Percentiles rank a stretch among this genome's conserved stretches.
Conservation (phyloP, 2,888 invertebrate species). For the Chrysolina haemoptera region DNA sequence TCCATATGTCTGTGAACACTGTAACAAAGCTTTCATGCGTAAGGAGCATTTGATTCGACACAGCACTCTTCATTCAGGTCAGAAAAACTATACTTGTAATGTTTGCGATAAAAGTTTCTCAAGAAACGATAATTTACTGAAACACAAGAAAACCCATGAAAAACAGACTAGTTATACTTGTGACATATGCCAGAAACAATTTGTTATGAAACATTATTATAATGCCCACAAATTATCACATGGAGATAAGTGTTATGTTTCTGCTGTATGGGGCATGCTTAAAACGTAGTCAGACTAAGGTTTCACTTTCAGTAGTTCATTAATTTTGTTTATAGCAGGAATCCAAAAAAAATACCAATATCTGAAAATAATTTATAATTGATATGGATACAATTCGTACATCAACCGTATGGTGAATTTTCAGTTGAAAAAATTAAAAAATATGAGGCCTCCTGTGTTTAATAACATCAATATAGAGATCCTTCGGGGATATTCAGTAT, state of each 20-base stretch:
- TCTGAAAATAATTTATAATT: neutral
- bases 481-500: no score
- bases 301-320: neutral
- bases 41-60: slow-evolving; percentile 81
- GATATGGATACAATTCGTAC: neutral
- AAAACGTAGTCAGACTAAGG: slow-evolving; percentile 51
- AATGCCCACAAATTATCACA: slow-evolving; percentile 76
- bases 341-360: neutral
- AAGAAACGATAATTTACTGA: slow-evolving; percentile 74
- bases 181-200: slow-evolving; percentile 78
- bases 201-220: slow-evolving; percentile 79
- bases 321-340: neutral
- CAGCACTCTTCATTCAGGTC: slow-evolving; percentile 78
- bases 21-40: slow-evolving; percentile 78
- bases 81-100: slow-evolving; percentile 78
- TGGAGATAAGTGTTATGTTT: slow-evolving; percentile 53
- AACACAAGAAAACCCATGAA: slow-evolving; percentile 75
- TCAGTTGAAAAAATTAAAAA: neutral
- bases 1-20: slow-evolving; percentile 78
- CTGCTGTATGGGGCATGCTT: slow-evolving; percentile 54
- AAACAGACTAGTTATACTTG: slow-evolving; percentile 75
- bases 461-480: no score
- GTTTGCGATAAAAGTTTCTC: slow-evolving; percentile 73
- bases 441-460: neutral
- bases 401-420: neutral